Evolutionary conservation across 2,797 vertebrate genomes (phyloP).

Genomic region (Fundulus diaphanus): DNA sequence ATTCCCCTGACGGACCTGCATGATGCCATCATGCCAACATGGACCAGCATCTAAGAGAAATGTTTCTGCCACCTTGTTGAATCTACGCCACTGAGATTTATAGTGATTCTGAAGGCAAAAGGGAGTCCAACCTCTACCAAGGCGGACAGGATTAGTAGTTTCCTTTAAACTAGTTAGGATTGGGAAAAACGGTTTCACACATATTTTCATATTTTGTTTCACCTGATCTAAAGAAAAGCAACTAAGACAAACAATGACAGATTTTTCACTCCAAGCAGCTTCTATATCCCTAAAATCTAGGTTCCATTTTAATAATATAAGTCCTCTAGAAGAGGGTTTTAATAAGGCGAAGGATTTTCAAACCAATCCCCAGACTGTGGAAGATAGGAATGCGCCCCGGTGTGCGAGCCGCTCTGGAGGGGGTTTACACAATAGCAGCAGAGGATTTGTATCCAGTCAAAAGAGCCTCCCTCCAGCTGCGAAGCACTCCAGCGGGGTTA

Average conservation of each 20-base stretch:
- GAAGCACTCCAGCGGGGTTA: slow-evolving; percentile 51
- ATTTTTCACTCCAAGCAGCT: slow-evolving; percentile 29
- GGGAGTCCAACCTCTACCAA: too few species aligned
- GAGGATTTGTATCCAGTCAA: slow-evolving; percentile 62
- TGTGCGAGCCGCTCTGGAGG: slow-evolving; percentile 43
- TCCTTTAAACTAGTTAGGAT: neutral
- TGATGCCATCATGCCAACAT: neutral
- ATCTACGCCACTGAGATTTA: neutral
- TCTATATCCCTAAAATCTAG: too few species aligned
- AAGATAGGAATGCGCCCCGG: slow-evolving; percentile 43
- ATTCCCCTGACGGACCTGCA: neutral
- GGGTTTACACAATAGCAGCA: slow-evolving; percentile 47
- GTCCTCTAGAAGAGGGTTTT: slow-evolving; percentile 16
- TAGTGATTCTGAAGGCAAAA: neutral
- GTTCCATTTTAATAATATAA: too few species aligned
- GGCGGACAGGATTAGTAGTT: neutral
- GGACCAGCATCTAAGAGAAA: neutral
- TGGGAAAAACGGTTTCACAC: neutral
- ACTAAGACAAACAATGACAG: slow-evolving; percentile 4
- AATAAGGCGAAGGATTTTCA: slow-evolving; percentile 31
- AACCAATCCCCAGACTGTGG: slow-evolving; percentile 34
- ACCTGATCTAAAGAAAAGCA: neutral
- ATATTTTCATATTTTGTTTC: neutral
- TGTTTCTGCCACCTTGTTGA: neutral
- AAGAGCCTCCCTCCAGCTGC: slow-evolving; percentile 63